phyloP scores from a whole-genome alignment of 2,888 invertebrate species.

The Neoitamus cyanurus region DNA sequence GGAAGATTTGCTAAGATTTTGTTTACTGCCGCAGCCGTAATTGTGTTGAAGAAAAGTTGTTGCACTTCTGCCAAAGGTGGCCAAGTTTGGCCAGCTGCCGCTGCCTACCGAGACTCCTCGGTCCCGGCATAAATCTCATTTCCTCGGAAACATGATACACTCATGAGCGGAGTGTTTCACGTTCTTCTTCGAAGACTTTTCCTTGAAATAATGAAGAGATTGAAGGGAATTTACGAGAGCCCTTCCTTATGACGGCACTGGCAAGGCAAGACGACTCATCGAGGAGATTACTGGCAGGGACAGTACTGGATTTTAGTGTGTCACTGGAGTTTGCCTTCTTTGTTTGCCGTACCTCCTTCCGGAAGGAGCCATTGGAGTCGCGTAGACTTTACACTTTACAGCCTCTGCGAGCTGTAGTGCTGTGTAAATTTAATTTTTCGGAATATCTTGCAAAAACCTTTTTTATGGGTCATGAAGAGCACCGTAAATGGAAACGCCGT shows the following conservation, averaged over 20 bases:
- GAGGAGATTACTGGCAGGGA: neutral
- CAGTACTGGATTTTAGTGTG: neutral
- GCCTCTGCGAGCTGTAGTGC: neutral
- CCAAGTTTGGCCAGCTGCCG: too few relatives aligned
- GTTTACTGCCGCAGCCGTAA: neutral
- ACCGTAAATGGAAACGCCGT: neutral
- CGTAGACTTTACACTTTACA: neutral
- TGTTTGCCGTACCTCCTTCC: neutral
- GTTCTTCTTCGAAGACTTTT: neutral
- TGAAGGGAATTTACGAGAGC: neutral
- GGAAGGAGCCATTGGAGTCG: neutral
- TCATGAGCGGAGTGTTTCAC: neutral
- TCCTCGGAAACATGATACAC: neutral
- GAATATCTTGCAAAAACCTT: neutral
- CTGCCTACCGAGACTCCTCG: neutral
- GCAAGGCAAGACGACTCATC: too few relatives aligned
- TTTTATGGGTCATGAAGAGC: neutral
- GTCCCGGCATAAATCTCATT: neutral
- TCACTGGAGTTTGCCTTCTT: neutral
- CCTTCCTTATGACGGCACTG: neutral
- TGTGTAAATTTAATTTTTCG: neutral
- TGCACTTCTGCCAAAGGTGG: neutral
- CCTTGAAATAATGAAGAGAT: neutral
- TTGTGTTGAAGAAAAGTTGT: neutral
- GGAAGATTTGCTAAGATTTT: neutral